Percentiles rank a stretch among this genome's conserved stretches.
phyloP scores from a whole-genome alignment of 2,797 vertebrate species.

The Hemitrygon akajei region DNA sequence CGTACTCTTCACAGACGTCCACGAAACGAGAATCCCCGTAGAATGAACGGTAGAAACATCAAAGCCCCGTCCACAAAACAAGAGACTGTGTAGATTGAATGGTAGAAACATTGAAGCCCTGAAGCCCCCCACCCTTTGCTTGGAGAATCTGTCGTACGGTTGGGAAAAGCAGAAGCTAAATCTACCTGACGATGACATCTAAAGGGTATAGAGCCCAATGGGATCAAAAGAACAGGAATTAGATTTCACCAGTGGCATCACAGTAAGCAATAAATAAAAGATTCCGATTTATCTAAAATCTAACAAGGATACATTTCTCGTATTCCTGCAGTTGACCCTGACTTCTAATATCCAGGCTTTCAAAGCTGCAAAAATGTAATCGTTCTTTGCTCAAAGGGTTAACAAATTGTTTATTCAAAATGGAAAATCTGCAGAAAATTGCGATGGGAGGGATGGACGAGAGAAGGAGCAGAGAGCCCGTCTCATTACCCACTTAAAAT shows the following conservation, averaged over 20 bases:
- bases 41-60: too few species aligned
- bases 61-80: too few species aligned
- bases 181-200: background rate
- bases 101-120: too few species aligned
- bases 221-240: background rate
- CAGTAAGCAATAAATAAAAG: background rate
- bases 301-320: background rate
- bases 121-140: too few species aligned
- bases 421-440: constrained; percentile 26
- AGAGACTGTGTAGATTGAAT: too few species aligned
- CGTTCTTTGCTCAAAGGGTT: background rate
- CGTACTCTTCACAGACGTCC: too few species aligned
- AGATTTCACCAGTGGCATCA: background rate
- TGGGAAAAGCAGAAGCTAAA: background rate
- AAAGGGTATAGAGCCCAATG: background rate
- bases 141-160: too few species aligned
- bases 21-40: too few species aligned
- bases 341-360: background rate
- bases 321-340: background rate
- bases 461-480: background rate
- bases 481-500: background rate
- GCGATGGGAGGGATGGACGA: background rate
- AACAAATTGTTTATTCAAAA: constrained; percentile 12
- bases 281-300: background rate
- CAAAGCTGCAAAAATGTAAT: background rate